Evolutionary conservation across 2,797 vertebrate species (phyloP).

Genomic region (Protonibea diacanthus): DNA sequence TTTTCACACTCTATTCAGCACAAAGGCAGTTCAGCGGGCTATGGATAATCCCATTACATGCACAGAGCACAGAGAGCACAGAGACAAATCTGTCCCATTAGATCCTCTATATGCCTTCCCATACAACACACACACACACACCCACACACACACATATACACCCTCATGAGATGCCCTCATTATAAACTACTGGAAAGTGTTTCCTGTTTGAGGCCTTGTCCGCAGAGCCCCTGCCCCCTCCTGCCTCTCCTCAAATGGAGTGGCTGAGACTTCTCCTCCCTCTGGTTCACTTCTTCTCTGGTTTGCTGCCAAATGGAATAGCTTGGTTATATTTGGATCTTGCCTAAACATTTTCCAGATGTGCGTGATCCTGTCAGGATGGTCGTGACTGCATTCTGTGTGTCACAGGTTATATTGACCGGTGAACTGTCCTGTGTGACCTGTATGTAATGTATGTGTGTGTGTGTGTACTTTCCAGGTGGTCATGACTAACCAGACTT

Average conservation of each 20-base stretch:
- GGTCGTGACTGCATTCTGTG: slow-evolving; percentile 5
- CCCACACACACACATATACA: slow-evolving; percentile 13
- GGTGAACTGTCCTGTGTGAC: slow-evolving; percentile 20
- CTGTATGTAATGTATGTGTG: slow-evolving; percentile 13
- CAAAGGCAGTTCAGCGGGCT: slow-evolving; percentile 66
- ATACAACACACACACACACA: slow-evolving; percentile 12
- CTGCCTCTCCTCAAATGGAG: slow-evolving; percentile 1
- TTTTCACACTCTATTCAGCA: slow-evolving; percentile 69
- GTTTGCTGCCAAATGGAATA: slow-evolving; percentile 6
- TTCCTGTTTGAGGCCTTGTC: slow-evolving; percentile 48
- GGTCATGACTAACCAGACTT: slow-evolving; percentile 44
- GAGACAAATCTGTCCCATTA: slow-evolving; percentile 59
- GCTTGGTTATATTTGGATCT: slow-evolving; percentile 44
- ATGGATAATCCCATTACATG: slow-evolving; percentile 79
- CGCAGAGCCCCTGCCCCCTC: neutral
- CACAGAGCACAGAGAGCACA: slow-evolving; percentile 43
- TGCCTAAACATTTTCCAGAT: slow-evolving; percentile 36
- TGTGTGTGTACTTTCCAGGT: slow-evolving; percentile 24
- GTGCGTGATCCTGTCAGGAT: neutral
- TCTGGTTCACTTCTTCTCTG: neutral
- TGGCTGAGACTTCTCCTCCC: slow-evolving; percentile 5
- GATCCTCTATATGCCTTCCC: slow-evolving; percentile 18
- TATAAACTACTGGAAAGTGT: slow-evolving; percentile 29
- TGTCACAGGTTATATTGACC: slow-evolving; percentile 32
- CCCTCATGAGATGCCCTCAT: slow-evolving; percentile 43